Percentiles rank a stretch among this genome's conserved stretches.
Evolutionary conservation across 92 coral and sea anemone genomes (phyloP).

Genomic region (Porites divaricata): DNA sequence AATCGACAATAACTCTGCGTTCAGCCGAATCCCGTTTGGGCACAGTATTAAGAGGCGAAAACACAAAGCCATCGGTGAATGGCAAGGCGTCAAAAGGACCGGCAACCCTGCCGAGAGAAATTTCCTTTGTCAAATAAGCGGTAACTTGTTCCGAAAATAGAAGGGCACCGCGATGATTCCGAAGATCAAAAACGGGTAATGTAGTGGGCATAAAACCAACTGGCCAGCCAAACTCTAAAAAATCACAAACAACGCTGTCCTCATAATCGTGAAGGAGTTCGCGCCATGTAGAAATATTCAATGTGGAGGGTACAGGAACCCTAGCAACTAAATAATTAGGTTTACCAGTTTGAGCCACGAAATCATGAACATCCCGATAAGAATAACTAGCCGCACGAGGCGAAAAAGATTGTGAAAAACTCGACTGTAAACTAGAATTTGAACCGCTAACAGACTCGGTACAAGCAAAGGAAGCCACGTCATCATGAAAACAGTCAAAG

Average conservation of each 20-base stretch:
- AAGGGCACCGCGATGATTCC: conserved; percentile 45
- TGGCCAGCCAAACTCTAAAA: too few species aligned
- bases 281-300: too few species aligned
- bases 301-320: too few species aligned
- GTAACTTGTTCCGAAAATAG: conserved; percentile 21
- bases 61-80: conserved; percentile 20
- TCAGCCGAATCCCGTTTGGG: too few species aligned
- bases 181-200: conserved; percentile 24
- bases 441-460: conserved; percentile 18
- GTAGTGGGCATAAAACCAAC: conserved; percentile 21
- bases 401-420: conserved; percentile 8
- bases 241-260: conserved; percentile 39
- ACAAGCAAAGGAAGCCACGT: not conserved
- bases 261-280: too few species aligned
- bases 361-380: too few species aligned
- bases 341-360: too few species aligned
- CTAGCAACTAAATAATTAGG: too few species aligned
- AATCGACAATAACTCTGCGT: too few species aligned
- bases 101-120: conserved; percentile 25
- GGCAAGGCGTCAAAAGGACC: conserved; percentile 39
- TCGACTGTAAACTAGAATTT: conserved; percentile 16
- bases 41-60: too few species aligned
- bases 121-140: conserved; percentile 27
- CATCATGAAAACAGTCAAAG: conserved; percentile 11
- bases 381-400: conserved; percentile 30